Evolutionary conservation across 1,140 invertebrate genomes (phyloP).

Genomic region (Ridgeia piscesae): DNA sequence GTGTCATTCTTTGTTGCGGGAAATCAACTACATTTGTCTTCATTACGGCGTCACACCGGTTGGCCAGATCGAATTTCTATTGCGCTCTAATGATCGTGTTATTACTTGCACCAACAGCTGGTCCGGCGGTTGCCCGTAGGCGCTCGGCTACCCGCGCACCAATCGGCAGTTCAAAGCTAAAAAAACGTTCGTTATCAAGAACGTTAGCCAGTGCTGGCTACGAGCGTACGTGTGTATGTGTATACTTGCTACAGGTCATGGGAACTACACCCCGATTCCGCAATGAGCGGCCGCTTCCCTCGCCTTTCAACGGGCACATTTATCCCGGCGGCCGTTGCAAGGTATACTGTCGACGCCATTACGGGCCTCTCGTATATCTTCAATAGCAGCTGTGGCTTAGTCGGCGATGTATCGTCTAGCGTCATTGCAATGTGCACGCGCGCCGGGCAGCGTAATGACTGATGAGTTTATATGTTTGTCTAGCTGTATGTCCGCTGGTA

Average conservation of each 20-base stretch:
- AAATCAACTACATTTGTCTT: not conserved
- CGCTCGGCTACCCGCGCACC: too few species aligned
- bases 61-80: not conserved
- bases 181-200: not conserved
- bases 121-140: not conserved
- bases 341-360: not conserved
- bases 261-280: not conserved
- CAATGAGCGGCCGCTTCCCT: not conserved
- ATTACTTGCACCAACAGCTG: not conserved
- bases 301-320: not conserved
- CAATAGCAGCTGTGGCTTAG: not conserved
- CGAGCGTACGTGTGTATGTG: too few species aligned
- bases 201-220: not conserved
- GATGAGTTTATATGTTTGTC: not conserved
- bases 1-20: not conserved
- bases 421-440: not conserved
- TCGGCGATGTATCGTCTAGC: not conserved
- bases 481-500: not conserved
- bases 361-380: not conserved
- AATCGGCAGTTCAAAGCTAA: not conserved
- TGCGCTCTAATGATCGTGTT: not conserved
- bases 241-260: too few species aligned
- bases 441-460: not conserved
- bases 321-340: not conserved
- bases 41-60: not conserved